A percentile compares a stretch with the other conserved stretches of the same genome.
phyloP scores from a whole-genome alignment of 2,888 invertebrate species.

The Torymus auratus region DNA sequence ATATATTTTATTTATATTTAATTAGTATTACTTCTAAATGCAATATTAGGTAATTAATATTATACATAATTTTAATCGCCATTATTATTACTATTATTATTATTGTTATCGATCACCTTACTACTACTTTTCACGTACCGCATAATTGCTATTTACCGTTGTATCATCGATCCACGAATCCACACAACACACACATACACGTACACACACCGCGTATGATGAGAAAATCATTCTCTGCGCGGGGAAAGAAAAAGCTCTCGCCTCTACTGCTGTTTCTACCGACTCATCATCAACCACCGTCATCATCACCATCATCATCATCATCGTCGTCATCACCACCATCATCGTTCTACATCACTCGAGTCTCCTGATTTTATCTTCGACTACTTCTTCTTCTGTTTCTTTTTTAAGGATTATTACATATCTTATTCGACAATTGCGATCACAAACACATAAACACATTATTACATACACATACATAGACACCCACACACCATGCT shows the following conservation, averaged over 20 bases:
- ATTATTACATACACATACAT: no score
- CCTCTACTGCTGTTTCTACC: constrained; percentile 45
- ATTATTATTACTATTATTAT: constrained; percentile 57
- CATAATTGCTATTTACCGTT: constrained; percentile 49
- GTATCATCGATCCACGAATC: constrained; percentile 31
- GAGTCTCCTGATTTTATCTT: constrained; percentile 22
- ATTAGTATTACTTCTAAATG: constrained; percentile 60
- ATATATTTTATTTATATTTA: constrained; percentile 58
- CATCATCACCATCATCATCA: constrained; percentile 1
- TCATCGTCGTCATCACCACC: constrained; percentile 32
- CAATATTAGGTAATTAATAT: constrained; percentile 60
- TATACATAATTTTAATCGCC: constrained; percentile 59
- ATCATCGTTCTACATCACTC: background rate
- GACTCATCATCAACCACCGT: constrained; percentile 24
- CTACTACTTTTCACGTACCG: constrained; percentile 45
- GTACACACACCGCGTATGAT: no score
- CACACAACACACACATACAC: no score
- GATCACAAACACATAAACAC: constrained; percentile 31
- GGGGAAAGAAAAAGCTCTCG: background rate
- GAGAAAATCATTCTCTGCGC: no score
- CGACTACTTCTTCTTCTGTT: constrained; percentile 34
- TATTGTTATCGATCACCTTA: constrained; percentile 53
- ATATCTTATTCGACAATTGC: constrained; percentile 54
- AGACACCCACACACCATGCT: constrained; percentile 4
- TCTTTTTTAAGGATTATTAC: constrained; percentile 39